Base-by-base conservation (phyloP, 2,888 invertebrate species). In the Drosophila planitibia region DNA sequence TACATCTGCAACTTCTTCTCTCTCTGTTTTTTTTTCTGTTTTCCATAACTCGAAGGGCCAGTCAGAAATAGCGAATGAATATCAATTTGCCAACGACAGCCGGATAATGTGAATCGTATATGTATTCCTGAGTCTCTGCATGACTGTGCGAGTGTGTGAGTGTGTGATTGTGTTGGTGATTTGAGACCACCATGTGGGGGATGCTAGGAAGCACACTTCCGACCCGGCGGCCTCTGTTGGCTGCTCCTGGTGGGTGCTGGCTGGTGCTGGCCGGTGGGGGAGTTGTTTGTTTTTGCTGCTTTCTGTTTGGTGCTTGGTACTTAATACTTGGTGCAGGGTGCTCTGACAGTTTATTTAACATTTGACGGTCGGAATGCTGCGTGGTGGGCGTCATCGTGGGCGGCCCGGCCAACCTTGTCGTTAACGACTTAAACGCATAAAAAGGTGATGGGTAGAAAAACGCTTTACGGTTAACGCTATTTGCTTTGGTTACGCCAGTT, bases 151-250 rank as follows among this genome's bases (percentile, higher is more conserved):
- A 6, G 28, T 37, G 60, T 60, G 82, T 82, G 80, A 91, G n/a
- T 39, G 61, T 39, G 82, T 85, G 82, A 90, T 86, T 89, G 89
- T 89, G 90, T 83, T 85, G 76, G 82, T 86, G 77, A 73, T 76
- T 60, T 59, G 22, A 61, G n/a, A 52, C n/a, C 68, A 52, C 6
- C 58, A 49, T 64, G 37, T 69, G 69, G 68, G 81, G 74, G 84
- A 83, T 79, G 81, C 60, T 60, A 51, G 44, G 60, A 33, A 44
- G 37, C 37, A 47, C 60, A 69, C 47, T 70, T 63, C 47, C 32
- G 58, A 60, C 32, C 35, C 57, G 39, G 19, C 41, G 16, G 7
- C 19, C 28, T 14, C 37, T 47, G 22, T 22, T 47, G 19, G 28
- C 28, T 16, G 55, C 37, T 33, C 16, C 39, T 58, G 16, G 35